These are phyloP conservation scores for Hyles vespertilio DNA, from an alignment of 1,140 invertebrate genomes.

Conservation along the genomic window DNA sequence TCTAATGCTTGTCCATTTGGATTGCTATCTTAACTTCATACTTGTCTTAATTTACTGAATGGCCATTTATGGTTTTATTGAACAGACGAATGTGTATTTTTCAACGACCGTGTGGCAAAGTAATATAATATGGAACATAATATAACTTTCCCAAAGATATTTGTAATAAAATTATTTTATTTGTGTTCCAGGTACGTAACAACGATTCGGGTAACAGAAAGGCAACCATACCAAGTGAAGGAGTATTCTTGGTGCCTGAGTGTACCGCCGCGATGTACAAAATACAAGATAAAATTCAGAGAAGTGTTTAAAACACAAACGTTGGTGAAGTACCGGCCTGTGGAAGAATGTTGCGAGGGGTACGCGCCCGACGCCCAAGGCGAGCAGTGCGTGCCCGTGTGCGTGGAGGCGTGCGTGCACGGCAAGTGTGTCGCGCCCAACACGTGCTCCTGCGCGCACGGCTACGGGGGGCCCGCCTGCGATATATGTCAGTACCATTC, in stretches of 20 bases:
- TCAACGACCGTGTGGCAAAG: not conserved
- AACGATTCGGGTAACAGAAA: slow-evolving; percentile 84
- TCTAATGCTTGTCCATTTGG: no score
- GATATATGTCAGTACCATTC: slow-evolving; percentile 84
- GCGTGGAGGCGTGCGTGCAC: slow-evolving; percentile 87
- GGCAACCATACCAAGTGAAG: slow-evolving; percentile 87
- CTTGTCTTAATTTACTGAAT: no score
- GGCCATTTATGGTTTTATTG: no score
- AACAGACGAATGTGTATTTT: no score
- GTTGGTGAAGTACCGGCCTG: slow-evolving; percentile 83
- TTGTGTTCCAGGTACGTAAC: slow-evolving; percentile 79
- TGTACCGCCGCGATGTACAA: slow-evolving; percentile 90
- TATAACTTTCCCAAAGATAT: not conserved
- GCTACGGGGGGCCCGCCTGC: slow-evolving; percentile 91
- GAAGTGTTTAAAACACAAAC: slow-evolving; percentile 83
- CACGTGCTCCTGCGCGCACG: slow-evolving; percentile 89
- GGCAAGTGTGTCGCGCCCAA: slow-evolving; percentile 91
- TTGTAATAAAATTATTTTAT: slow-evolving; percentile 1
- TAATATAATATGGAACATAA: not conserved
- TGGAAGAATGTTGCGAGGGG: slow-evolving; percentile 88
- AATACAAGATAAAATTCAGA: slow-evolving; percentile 86
- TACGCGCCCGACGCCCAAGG: slow-evolving; percentile 80
- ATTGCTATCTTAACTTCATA: no score
- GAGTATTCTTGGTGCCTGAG: slow-evolving; percentile 89
- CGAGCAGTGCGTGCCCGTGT: slow-evolving; percentile 85